Base-by-base conservation (phyloP, 1,140 invertebrate genomes). In the Zaprionus tsacasi region DNA sequence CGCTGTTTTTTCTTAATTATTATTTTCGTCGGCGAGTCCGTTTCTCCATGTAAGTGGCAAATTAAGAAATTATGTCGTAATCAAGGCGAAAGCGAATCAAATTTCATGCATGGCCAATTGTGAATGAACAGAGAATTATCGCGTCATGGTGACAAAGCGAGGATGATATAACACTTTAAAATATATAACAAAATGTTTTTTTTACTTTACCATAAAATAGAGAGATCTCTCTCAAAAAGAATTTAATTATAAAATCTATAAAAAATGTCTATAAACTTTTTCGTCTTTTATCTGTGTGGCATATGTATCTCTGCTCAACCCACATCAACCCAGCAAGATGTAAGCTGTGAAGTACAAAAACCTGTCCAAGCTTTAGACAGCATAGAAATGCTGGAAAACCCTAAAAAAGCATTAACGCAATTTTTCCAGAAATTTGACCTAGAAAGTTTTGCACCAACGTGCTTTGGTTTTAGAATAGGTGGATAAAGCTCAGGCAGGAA, bases 11-110 rank as follows among this genome's bases (percentile, higher is more conserved):
- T 71, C 58, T 71, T 73, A 61, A 68, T 68, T 68, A 73, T 68
- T 68, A 55, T 45, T 69, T 70, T 45, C n/a, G 40, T 45, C 40
- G 48, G 38, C 65, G 7, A 59, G 38, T 56, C 40, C n/a, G 36
- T 61, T 68, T 38, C 52, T 52, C 58, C 25, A 17, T 38, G 54
- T 67, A 66, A 67, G 63, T 76, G 69, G 40, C 40, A 56, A 73
- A 67, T 76, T 67, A 76, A 57, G 70, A 73, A 76, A 52, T 67
- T 58, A 73, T 57, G 11, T 40, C 69, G 52, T 40, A 67, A 57
- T 45, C 35, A 52, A 40, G 27, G 43, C 38, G 58, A 21, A 58
- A 43, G 10, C 35, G 25, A 71, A 65, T 65, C 61, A 61, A 73
- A 73, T 63, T 61, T 67, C 36, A 61, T 40, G 59, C 59, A 57